Base-by-base conservation (phyloP, 2,113 vertebrate species). In the Cacatua alba region DNA sequence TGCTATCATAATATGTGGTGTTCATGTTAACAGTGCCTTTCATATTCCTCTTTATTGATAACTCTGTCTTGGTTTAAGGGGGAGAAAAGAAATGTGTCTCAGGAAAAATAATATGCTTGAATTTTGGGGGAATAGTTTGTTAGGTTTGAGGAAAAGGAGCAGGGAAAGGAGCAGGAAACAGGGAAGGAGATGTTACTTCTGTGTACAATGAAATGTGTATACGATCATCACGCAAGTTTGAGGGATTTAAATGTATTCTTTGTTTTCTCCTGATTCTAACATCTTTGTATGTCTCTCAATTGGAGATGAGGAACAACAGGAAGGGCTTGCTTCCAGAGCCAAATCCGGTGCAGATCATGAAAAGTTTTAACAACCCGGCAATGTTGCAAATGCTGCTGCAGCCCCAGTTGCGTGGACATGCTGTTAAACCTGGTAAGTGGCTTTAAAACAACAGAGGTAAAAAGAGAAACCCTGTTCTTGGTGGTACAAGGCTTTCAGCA, bases 301-400 rank as follows among this genome's bases (percentile, higher is more conserved):
- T 97, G 43, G 90, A 99, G 99, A 99, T 99, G 98, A 98, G 98
- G 95, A 99, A 98, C 96, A 99, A 98, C 63, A 99, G 98, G 96
- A 99, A 99, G 94, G 99, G 99, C 25, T 98, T 99, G 79, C 98
- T 99, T 63, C 99, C 99, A 64, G 99, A 99, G 94, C 99, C 99
- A 33, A 99, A 99, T 79, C 97, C 99, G 12, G 98, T 98, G 60
- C 99, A 99, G 98, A 98, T 99, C 76, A 97, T 99, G 98, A 99
- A 98, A 85, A 99, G 99, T 93, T 98, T 99, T 86, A 99, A 98
- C 90, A 99, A 99, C 20, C 99, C 99, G 18, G 99, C 99, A 9
- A 99, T 99, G 98, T 94, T 99, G 89, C 99, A 99, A 88, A 98
- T 99, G 95, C 98, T 99, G 46, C 98, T 99, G 95, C 98, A 99